Evolutionary conservation across 2,113 vertebrate species (phyloP).

Genomic region (Eretmodus cyanostictus): DNA sequence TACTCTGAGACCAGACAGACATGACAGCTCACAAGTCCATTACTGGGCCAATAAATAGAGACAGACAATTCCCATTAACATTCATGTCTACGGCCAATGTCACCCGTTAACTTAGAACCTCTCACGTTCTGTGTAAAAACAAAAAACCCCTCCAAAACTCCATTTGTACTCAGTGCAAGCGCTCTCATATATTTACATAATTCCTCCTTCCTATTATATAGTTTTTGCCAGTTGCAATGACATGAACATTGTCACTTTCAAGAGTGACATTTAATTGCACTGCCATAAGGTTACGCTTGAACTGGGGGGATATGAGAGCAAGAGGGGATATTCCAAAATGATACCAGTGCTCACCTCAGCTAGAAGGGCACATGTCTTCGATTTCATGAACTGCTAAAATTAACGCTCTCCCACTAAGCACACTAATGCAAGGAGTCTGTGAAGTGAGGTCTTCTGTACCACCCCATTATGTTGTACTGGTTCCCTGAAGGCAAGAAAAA

Average conservation of each 20-base stretch:
- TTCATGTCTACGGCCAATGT: background rate
- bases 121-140: background rate
- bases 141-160: background rate
- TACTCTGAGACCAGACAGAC: background rate
- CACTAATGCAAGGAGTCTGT: background rate
- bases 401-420: conserved; percentile 40
- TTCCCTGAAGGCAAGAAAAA: background rate
- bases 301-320: background rate
- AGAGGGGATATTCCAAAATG: background rate
- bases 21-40: background rate
- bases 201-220: background rate
- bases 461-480: background rate
- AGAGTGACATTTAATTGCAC: background rate
- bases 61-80: background rate
- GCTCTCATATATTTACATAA: background rate
- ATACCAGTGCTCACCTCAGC: background rate
- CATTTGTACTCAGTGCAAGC: background rate
- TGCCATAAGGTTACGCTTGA: background rate
- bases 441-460: background rate
- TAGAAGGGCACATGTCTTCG: conserved; percentile 52
- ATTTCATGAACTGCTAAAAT: conserved; percentile 65
- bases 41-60: background rate
- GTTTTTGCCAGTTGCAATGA: background rate
- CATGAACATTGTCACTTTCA: background rate
- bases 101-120: background rate